Base-by-base conservation (phyloP, 2,888 invertebrate genomes). In the Pammene fasciana region DNA sequence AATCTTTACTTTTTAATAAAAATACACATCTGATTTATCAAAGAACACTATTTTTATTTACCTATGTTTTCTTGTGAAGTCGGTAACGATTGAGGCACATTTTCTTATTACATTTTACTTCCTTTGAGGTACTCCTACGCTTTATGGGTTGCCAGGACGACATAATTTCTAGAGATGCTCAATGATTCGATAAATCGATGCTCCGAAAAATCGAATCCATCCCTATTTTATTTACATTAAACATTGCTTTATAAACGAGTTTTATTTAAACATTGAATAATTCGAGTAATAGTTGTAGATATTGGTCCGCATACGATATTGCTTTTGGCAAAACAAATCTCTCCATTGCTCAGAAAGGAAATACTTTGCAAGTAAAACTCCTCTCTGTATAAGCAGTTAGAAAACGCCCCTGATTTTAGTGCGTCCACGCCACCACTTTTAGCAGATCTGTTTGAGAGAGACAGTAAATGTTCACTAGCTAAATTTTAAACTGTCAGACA, bases 1-100 rank as follows among this genome's bases (percentile, higher is more conserved):
- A 90, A 86, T 85, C 84, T 83, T 86, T 86, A 77, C 82, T 80
- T 65, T 79, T 75, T 85, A 87, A 85, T 86, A 89, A 87, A 90
- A 91, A 91, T 90, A 91, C 89, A 90, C 88, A 88, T 90, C 84
- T 91, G 85, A 83, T 85, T 85, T 89, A 88, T 89, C 84, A 88
- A 89, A 90, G 88, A 90, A 90, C 89, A 91, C 89, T 86, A 65
- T 34, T 43, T 52, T 62, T 52, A 62, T 62, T 84, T 82, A 85
- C 84, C 83, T 87, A 86, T 85, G 81, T 86, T 86, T 41, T 87
- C 83, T 86, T 83, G 79, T 84, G 85, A 83, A 82, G 76, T 88
- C 89, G 92, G 92, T 92, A 92, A 92, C 91, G 80, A 82, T 85
- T 85, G 91, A 92, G 92, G 92, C 92, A 92, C 92, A 87, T 86